These are phyloP conservation scores for Acrocephalus kingi DNA, from an alignment of 2,113 vertebrate genomes.

Conservation along the genomic window DNA sequence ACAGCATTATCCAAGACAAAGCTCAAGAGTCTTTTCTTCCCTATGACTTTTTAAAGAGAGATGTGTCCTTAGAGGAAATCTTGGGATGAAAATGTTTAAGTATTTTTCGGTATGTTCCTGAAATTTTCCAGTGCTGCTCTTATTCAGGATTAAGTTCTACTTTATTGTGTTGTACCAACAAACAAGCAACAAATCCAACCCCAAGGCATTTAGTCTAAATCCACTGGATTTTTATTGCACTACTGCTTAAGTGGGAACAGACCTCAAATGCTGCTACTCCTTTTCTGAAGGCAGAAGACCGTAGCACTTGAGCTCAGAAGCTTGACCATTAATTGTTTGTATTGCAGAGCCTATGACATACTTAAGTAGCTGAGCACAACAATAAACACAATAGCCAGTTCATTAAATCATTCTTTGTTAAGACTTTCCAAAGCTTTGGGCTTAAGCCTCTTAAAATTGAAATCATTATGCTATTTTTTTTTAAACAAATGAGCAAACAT, in stretches of 20 bases:
- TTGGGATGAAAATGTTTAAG: not conserved
- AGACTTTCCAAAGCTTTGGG: slow-evolving; percentile 58
- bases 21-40: not conserved
- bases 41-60: not conserved
- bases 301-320: slow-evolving; percentile 59
- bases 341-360: slow-evolving; percentile 62
- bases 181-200: slow-evolving; percentile 42
- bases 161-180: slow-evolving; percentile 42
- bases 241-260: slow-evolving; percentile 58
- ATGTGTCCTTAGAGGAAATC: not conserved
- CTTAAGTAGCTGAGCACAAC: slow-evolving; percentile 68
- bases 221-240: slow-evolving; percentile 49
- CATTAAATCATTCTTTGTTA: slow-evolving; percentile 70
- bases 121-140: slow-evolving; percentile 23
- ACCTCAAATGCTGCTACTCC: slow-evolving; percentile 49
- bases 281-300: slow-evolving; percentile 63
- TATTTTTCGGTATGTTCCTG: not conserved
- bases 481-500: slow-evolving; percentile 62
- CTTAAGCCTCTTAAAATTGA: slow-evolving; percentile 65
- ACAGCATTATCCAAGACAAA: not conserved
- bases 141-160: slow-evolving; percentile 36
- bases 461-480: slow-evolving; percentile 59
- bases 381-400: slow-evolving; percentile 64
- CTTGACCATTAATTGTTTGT: slow-evolving; percentile 69
- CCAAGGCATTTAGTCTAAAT: slow-evolving; percentile 42